Evolutionary conservation across 2,888 invertebrate genomes (phyloP).

Genomic region (Melinopterus prodromus): DNA sequence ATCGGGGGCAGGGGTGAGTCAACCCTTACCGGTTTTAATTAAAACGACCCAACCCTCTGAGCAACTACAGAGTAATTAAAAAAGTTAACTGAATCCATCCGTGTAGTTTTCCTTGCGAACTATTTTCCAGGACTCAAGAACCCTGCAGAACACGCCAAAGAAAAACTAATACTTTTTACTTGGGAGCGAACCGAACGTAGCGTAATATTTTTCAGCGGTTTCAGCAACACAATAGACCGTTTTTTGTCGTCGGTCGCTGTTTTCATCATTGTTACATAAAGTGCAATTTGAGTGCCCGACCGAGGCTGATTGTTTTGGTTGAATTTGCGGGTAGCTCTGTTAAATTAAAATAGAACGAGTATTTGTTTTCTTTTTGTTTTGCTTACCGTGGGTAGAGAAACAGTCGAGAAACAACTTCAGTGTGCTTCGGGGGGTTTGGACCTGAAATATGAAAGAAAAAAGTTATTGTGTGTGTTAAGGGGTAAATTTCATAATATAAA

Average conservation of each 20-base stretch:
- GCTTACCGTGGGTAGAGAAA: slow-evolving; percentile 16
- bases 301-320: too few species aligned
- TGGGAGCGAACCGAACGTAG: not conserved
- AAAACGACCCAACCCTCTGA: not conserved
- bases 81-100: not conserved
- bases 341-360: not conserved
- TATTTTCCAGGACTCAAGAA: not conserved
- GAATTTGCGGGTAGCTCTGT: not conserved
- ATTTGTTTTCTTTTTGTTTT: not conserved
- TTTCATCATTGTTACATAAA: not conserved
- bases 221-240: too few species aligned
- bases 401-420: slow-evolving; percentile 23
- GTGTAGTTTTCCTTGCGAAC: not conserved
- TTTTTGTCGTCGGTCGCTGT: too few species aligned
- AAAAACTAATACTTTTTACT: not conserved
- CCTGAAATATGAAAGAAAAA: slow-evolving; percentile 19
- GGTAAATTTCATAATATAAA: not conserved
- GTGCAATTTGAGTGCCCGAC: not conserved
- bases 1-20: not conserved
- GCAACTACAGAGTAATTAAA: not conserved
- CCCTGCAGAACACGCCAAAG: not conserved
- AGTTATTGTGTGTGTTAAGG: not conserved
- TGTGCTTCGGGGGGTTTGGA: slow-evolving; percentile 10
- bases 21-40: not conserved
- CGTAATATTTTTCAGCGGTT: not conserved